Evolutionary conservation across 2,113 vertebrate genomes (phyloP), one percentile per base, ranked within the genome.

Genomic region (Microcebus tavaratra): DNA sequence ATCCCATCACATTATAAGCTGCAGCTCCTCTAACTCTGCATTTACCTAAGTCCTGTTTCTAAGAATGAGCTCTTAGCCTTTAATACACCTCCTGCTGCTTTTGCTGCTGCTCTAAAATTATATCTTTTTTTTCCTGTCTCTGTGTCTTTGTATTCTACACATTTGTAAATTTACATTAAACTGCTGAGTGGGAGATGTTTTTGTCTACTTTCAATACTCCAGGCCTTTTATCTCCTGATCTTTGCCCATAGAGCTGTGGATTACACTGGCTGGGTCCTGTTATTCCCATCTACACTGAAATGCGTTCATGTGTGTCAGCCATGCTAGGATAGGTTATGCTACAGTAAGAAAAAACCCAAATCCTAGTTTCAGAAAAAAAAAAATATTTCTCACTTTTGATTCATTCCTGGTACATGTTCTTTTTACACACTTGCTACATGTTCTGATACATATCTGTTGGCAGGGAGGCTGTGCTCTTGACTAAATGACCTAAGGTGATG

Each of bases 1-100:
- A 68, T 84, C 68, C 50, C 42, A 96, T 75, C n/a, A 57, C 55
- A 91, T 90, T 72, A 42, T 70, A 87, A 95, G n/a, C 14, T 82
- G 89, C 31, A 73, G 80, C 29, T 87, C 68, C 48, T 96, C 72
- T 89, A 89, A 87, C 55, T 95, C 53, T 94, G 31, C 79, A 83
- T 83, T 96, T 95, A 83, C 57, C 13, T 57, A 96, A 94, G 23
- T 90, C 57, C 39, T 61, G 50, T 94, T 96, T 96, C 67, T 92
- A 94, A 96, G 70, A 92, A 80, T 68, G 95, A 90, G 39, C 23
- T 50, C 79, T 92, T 95, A 90, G 55, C 84, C 79, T 94, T 94
- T 92, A 97, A 90, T 83, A 95, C 0, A 5, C 23, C 75, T 97
- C 87, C 87, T 73, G n/a, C 73, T 91, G 92, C 61, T 97, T 96